Base-by-base conservation (phyloP, 2,888 invertebrate species). In the Xestia sexstrigata region DNA sequence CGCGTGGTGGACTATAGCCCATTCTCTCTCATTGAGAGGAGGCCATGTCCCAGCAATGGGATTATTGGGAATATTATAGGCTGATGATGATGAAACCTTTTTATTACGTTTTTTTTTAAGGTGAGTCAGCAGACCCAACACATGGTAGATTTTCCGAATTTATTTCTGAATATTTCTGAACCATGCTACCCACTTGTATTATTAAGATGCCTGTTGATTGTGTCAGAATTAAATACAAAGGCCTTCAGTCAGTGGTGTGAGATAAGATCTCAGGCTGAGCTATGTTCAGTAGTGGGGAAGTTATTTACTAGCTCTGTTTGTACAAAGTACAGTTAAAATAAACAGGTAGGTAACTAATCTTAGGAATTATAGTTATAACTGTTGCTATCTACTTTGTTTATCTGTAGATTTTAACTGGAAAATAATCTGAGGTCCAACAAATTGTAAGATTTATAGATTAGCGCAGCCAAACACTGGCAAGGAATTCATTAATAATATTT, bases 291-390 rank as follows among this genome's bases (percentile, higher is more conserved):
- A 58, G 30, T 49, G 5, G 2, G 26, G 5, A 20, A 69, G 7
- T 26, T 67, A 35, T 65, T 65, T 30, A 66, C 45, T 67, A 62
- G 30, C 49, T 60, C 11, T 47, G 15, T 73, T 55, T 73, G 45
- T 55, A 60, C 52, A 30, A 62, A 42, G 6, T 20, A 52, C 20
- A 55, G 26, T 52, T 62, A 62, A 78, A 60, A 55, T 74, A 69
- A 62, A 62, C 49, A 45, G 9, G 35, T 49, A 45, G 9, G 35
- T 49, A 58, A 0, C 8, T 58, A 60, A 66, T 71, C 30, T 71
- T 45, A 30, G 20, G 45, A 55, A 63, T 76, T 70, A 30, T 20
- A 49, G 39, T 35, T 8, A 15, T 49, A 58, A 58, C 26, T 63
- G 45, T 47, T 69, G 20, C 35, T 70, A 8, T 78, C 39, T 26